These are phyloP conservation scores for Boloria euphrosyne DNA, from an alignment of 2,888 invertebrate genomes.

Conservation along the genomic window DNA sequence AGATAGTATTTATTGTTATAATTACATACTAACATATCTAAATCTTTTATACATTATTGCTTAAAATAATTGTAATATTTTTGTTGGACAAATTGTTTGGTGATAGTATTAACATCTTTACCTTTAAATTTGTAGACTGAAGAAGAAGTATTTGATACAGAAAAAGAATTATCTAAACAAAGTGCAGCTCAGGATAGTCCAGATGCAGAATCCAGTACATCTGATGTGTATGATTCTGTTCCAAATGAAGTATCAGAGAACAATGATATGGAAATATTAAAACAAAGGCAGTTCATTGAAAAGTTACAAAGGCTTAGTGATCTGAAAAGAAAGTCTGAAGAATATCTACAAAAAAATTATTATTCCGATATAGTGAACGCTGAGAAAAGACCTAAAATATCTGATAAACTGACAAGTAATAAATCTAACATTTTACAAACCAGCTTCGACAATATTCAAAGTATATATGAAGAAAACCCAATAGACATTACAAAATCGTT, in stretches of 20 bases:
- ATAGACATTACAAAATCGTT: conserved; percentile 62
- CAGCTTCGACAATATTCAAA: conserved; percentile 63
- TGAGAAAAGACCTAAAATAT: conserved; percentile 71
- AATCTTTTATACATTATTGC: no score
- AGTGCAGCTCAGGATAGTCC: conserved; percentile 56
- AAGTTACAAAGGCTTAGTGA: conserved; percentile 72
- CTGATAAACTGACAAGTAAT: conserved; percentile 61
- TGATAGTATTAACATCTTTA: not conserved
- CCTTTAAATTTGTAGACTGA: conserved; percentile 59
- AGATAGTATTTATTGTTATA: not conserved
- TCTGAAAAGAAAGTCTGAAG: conserved; percentile 76
- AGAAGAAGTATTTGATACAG: conserved; percentile 65
- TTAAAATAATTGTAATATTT: not conserved
- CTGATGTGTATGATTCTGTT: conserved; percentile 60
- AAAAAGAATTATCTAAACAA: conserved; percentile 64
- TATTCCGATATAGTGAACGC: conserved; percentile 63
- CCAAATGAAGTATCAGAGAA: conserved; percentile 56
- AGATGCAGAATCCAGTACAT: conserved; percentile 60
- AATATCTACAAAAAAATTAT: conserved; percentile 72
- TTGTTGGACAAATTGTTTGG: not conserved
- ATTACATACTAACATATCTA: no score
- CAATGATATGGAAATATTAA: conserved; percentile 62
- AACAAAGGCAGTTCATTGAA: conserved; percentile 73
- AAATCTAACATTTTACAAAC: conserved; percentile 57
- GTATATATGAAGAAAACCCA: conserved; percentile 66